Evolutionary conservation across 1,140 invertebrate species (phyloP).

Genomic region (Pseudomyrmex cubaensis): DNA sequence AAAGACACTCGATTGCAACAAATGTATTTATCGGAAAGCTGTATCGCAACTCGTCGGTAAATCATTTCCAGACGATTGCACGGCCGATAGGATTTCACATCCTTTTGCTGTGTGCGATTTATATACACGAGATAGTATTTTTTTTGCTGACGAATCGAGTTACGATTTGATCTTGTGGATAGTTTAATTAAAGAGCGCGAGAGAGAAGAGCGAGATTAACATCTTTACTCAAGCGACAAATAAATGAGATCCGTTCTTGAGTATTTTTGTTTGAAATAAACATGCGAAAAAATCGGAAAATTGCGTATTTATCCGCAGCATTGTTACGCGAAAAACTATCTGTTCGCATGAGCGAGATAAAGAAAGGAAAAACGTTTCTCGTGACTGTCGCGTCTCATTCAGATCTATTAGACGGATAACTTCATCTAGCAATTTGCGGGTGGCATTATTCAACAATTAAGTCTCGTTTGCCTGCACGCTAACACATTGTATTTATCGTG

Average conservation of each 20-base stretch:
- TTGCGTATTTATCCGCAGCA: not conserved
- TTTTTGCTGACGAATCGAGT: not conserved
- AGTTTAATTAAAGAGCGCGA: not conserved
- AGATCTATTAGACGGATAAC: conserved; percentile 44
- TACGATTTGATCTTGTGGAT: not conserved
- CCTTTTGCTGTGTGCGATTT: not conserved
- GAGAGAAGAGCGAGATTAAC: not conserved
- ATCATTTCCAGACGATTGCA: conserved; percentile 18
- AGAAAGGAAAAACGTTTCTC: conserved; percentile 25
- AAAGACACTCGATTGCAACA: conserved; percentile 15
- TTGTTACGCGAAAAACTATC: not conserved
- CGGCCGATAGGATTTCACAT: conserved; percentile 12
- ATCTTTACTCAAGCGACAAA: conserved; percentile 6
- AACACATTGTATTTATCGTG: not conserved
- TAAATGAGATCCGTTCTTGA: not conserved
- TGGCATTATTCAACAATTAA: conserved; percentile 50
- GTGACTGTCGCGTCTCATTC: not conserved
- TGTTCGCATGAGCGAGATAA: not conserved
- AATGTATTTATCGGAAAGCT: conserved; percentile 34
- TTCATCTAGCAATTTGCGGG: conserved; percentile 47
- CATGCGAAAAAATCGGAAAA: not conserved
- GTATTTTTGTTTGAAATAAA: conserved; percentile 12
- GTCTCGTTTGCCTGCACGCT: conserved; percentile 13
- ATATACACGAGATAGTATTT: not conserved
- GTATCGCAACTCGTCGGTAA: conserved; percentile 1